phyloP scores from a whole-genome alignment of 2,797 vertebrate genomes.

The Pristis pectinata region DNA sequence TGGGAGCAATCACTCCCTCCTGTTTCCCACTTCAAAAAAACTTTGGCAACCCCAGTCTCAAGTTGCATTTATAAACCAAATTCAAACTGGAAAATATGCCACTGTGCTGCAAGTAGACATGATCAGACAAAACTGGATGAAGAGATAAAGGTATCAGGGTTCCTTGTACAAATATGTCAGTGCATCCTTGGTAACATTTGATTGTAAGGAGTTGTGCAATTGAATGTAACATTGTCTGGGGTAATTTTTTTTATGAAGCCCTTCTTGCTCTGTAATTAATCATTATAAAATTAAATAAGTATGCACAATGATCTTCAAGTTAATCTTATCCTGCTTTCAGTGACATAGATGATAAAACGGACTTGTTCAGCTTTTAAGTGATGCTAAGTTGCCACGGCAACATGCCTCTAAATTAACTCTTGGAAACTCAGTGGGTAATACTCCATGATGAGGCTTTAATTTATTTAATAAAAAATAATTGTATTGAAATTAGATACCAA shows the following conservation, averaged over 20 bases:
- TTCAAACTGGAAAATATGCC: background rate
- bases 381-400: background rate
- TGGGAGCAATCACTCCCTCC: background rate
- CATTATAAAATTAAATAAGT: constrained; percentile 23
- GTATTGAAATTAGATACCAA: background rate
- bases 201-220: background rate
- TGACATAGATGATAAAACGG: background rate
- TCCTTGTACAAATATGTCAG: background rate
- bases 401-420: constrained; percentile 12
- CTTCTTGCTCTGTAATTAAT: constrained; percentile 29
- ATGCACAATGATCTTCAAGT: constrained; percentile 14
- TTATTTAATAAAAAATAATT: constrained; percentile 26
- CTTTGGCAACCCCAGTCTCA: background rate
- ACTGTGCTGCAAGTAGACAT: background rate
- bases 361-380: background rate
- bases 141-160: background rate
- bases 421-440: background rate
- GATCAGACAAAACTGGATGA: too few relatives aligned
- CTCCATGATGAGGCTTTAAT: constrained; percentile 26
- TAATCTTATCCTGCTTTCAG: constrained; percentile 25
- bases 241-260: background rate
- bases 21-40: background rate
- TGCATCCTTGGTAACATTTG: background rate
- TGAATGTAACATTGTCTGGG: background rate
- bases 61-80: background rate